Conservation (phyloP, 2,113 vertebrate genomes). For the Aix galericulata region DNA sequence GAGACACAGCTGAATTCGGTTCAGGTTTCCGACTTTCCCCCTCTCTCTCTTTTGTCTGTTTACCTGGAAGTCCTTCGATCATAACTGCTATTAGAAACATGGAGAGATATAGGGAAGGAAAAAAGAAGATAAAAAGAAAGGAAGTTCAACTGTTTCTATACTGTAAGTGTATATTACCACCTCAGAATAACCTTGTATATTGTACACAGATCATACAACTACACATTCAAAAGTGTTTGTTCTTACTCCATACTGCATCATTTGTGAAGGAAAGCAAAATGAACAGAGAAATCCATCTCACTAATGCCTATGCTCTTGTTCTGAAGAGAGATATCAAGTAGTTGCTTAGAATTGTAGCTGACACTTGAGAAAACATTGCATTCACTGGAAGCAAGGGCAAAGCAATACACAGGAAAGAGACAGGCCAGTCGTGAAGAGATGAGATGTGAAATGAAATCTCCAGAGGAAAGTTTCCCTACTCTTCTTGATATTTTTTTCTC, state of each 20-base stretch:
- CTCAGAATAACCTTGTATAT: not conserved
- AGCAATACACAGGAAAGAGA: not conserved
- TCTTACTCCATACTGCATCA: not conserved
- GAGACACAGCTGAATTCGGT: not conserved
- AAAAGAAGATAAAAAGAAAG: not conserved
- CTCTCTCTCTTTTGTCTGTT: not conserved
- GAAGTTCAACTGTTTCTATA: not conserved
- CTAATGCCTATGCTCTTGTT: not conserved
- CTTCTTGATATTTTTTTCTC: not conserved
- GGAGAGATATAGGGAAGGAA: not conserved
- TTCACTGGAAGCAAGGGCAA: not conserved
- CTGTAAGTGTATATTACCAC: not conserved
- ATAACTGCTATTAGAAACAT: not conserved
- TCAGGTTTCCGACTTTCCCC: not conserved
- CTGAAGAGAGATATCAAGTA: not conserved
- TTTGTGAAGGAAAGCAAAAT: not conserved
- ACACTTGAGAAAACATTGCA: not conserved
- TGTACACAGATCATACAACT: not conserved
- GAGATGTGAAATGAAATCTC: not conserved
- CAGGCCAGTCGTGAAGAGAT: not conserved
- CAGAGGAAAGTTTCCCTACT: not conserved
- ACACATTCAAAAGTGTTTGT: not conserved
- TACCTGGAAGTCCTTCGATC: not conserved
- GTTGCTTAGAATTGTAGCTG: not conserved
- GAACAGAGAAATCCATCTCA: not conserved